Conservation (phyloP, 2,888 invertebrate species). For the Mystacides longicornis region DNA sequence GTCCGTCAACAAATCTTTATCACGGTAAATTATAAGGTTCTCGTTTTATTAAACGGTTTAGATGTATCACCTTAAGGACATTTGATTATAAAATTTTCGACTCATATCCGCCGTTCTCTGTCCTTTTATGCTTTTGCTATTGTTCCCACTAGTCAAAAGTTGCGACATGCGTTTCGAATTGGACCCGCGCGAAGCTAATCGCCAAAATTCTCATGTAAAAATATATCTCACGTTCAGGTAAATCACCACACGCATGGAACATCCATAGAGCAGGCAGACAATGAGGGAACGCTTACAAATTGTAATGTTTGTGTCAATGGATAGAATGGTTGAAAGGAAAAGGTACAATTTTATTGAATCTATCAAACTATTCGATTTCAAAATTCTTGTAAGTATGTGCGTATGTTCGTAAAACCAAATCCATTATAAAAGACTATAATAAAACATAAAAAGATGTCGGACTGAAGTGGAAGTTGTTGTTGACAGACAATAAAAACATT, state of each 20-base stretch:
- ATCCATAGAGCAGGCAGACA: too few species aligned
- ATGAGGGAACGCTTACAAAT: too few species aligned
- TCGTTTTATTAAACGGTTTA: not conserved
- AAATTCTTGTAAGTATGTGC: too few species aligned
- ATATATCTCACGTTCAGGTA: not conserved
- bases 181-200: conserved; percentile 14
- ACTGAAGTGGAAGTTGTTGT: too few species aligned
- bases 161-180: conserved; percentile 9
- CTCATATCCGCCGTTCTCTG: not conserved
- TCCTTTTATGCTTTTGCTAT: not conserved
- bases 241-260: conserved; percentile 1
- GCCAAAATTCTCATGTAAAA: conserved; percentile 4
- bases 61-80: not conserved
- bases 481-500: too few species aligned
- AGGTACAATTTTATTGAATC: too few species aligned
- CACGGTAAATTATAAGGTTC: conserved; percentile 1
- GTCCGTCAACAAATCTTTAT: conserved; percentile 1
- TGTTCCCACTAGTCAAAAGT: not conserved
- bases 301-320: too few species aligned
- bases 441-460: too few species aligned
- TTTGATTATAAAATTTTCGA: not conserved
- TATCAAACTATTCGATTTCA: too few species aligned
- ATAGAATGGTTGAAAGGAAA: too few species aligned
- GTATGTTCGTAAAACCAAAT: too few species aligned
- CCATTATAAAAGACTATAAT: too few species aligned